These are phyloP conservation scores for Petaurus breviceps DNA, from an alignment of 2,113 vertebrate genomes.

Conservation along the genomic window DNA sequence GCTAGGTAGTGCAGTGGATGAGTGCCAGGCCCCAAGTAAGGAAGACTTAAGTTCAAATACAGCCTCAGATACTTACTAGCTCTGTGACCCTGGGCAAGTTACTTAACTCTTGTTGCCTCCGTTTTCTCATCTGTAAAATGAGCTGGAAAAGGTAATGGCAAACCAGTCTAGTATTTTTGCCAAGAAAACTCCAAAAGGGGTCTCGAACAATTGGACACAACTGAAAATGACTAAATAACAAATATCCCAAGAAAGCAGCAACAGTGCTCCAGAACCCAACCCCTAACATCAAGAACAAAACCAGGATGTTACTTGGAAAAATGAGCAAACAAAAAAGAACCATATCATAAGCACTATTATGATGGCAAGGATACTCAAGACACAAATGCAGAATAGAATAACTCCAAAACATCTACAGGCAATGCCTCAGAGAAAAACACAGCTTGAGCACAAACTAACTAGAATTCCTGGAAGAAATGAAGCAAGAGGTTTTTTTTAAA, in stretches of 20 bases:
- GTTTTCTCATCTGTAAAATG: background rate
- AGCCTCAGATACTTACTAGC: background rate
- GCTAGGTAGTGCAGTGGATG: background rate
- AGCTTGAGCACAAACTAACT: background rate
- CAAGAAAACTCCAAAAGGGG: background rate
- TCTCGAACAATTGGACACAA: background rate
- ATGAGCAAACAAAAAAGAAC: background rate
- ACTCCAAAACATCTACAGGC: background rate
- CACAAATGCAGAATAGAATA: background rate
- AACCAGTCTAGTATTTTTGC: background rate
- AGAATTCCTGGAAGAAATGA: background rate
- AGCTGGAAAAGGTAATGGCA: background rate
- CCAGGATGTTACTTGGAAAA: background rate
- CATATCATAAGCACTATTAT: background rate
- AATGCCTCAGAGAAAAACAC: background rate
- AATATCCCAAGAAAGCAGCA: background rate
- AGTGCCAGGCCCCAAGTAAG: background rate
- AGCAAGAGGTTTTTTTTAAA: background rate
- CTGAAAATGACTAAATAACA: background rate
- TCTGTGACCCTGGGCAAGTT: background rate
- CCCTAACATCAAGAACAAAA: background rate
- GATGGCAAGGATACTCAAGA: background rate
- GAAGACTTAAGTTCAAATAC: background rate
- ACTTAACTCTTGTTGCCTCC: background rate
- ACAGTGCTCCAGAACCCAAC: background rate